Conservation (phyloP, 2,888 invertebrate genomes). For the Mimumesa dahlbomi region DNA sequence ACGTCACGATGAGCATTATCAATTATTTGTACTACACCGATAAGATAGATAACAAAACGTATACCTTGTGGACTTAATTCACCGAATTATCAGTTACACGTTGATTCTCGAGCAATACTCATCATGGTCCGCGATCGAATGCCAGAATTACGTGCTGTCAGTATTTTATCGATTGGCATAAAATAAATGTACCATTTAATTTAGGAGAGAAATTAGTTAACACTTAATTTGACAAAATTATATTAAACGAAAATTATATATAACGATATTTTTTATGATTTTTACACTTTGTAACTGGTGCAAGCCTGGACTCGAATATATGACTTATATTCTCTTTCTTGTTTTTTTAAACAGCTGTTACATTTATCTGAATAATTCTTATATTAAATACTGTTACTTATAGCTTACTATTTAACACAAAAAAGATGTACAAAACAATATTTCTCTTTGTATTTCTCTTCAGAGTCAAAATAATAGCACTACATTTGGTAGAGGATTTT, state of each 20-base stretch:
- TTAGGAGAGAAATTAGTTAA: background rate
- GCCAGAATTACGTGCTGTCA: constrained; percentile 76
- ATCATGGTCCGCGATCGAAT: constrained; percentile 78
- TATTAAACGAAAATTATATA: too few species aligned
- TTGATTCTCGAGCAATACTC: constrained; percentile 50
- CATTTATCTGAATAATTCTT: background rate
- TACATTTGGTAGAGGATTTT: constrained; percentile 69
- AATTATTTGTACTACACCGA: constrained; percentile 67
- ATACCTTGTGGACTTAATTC: constrained; percentile 44
- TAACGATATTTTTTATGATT: too few species aligned
- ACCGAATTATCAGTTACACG: constrained; percentile 58
- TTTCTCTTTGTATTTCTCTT: constrained; percentile 16
- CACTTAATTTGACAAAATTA: background rate
- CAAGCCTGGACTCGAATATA: too few species aligned
- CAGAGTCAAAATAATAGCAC: constrained; percentile 68
- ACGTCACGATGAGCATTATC: constrained; percentile 41
- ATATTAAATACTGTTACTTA: constrained; percentile 8
- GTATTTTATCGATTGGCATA: constrained; percentile 57
- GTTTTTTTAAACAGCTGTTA: background rate
- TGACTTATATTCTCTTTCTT: too few species aligned
- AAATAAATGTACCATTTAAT: background rate
- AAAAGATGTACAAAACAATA: constrained; percentile 1
- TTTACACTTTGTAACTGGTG: background rate
- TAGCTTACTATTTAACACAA: background rate
- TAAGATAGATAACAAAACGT: constrained; percentile 73